These are phyloP conservation scores for Zygothrica quintamaculata DNA, from an alignment of 2,888 invertebrate genomes.

Conservation along the genomic window DNA sequence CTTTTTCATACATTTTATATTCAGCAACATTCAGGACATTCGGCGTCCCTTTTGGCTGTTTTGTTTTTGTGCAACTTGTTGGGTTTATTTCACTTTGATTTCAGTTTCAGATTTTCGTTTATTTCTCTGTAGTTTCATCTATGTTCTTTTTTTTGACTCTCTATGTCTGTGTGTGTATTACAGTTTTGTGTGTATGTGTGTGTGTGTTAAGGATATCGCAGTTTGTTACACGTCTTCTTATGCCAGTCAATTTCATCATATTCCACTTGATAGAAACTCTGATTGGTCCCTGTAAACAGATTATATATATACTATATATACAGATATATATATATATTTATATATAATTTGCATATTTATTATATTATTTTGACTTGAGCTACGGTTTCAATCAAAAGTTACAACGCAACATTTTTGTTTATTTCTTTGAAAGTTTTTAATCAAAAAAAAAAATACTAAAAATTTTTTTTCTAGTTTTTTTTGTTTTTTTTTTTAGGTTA, in stretches of 20 bases:
- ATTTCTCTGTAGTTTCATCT: background rate
- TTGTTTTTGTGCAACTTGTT: constrained; percentile 26
- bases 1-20: constrained; percentile 52
- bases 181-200: background rate
- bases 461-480: background rate
- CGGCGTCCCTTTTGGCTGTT: constrained; percentile 49
- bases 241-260: constrained; percentile 80
- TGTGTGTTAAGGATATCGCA: constrained; percentile 47
- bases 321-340: no score
- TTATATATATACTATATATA: no score
- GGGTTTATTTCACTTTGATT: constrained; percentile 59
- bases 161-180: background rate
- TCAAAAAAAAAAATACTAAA: constrained; percentile 30
- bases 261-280: constrained; percentile 83
- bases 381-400: constrained; percentile 12
- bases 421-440: constrained; percentile 53
- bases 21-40: constrained; percentile 43
- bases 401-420: constrained; percentile 9
- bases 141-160: background rate
- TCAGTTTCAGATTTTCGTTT: constrained; percentile 46
- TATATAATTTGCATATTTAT: constrained; percentile 79
- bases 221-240: constrained; percentile 39
- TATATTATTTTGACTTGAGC: constrained; percentile 67
- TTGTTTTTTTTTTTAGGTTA: constrained; percentile 1
- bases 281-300: constrained; percentile 77